Evolutionary conservation across 2,797 vertebrate genomes (phyloP).

Genomic region (Darevskia nairensis): DNA sequence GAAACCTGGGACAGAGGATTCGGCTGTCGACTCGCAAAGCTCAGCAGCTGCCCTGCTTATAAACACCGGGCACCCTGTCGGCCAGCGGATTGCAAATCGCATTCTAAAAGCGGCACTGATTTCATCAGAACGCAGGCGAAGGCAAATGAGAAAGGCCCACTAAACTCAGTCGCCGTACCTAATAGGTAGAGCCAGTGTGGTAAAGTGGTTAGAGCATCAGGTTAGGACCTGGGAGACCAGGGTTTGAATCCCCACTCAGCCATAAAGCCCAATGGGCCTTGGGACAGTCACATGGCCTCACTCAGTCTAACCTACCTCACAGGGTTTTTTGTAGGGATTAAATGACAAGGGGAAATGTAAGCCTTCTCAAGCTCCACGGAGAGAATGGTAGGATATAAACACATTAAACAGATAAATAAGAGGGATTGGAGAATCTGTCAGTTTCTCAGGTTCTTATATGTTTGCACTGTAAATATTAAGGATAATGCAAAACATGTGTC

Average conservation of each 20-base stretch:
- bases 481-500: neutral
- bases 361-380: no score
- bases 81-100: conserved; percentile 11
- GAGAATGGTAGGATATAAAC: neutral
- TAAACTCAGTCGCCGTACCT: neutral
- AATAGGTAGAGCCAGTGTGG: no score
- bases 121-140: conserved; percentile 19
- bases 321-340: no score
- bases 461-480: neutral
- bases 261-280: no score
- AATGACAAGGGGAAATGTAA: no score
- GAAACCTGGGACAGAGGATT: conserved; percentile 32
- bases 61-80: conserved; percentile 15
- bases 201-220: no score
- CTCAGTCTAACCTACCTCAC: no score
- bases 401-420: neutral
- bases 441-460: no score
- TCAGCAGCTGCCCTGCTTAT: conserved; percentile 39
- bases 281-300: no score
- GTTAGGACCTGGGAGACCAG: no score
- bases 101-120: conserved; percentile 11
- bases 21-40: conserved; percentile 10
- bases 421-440: neutral
- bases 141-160: neutral
- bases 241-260: no score